phyloP scores from a whole-genome alignment of 2,797 vertebrate genomes.

The Euphonia xanthogaster region DNA sequence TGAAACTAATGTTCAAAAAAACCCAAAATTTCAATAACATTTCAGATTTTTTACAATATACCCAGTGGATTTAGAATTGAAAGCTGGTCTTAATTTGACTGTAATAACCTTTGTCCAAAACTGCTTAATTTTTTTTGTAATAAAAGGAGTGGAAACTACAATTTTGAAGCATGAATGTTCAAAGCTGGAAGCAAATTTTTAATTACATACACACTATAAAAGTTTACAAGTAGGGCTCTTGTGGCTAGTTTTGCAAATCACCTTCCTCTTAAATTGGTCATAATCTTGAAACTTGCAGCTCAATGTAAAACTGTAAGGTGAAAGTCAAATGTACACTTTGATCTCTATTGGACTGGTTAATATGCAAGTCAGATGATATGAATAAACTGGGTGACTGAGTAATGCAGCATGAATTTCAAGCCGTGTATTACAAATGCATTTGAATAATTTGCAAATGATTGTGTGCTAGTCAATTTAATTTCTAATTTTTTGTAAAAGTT shows the following conservation, averaged over 20 bases:
- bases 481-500: conserved; percentile 19
- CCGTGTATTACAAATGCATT: not conserved
- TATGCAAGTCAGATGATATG: conserved; percentile 14
- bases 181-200: conserved; percentile 23
- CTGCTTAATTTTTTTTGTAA: not conserved
- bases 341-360: not conserved
- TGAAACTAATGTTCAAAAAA: not conserved
- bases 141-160: not conserved
- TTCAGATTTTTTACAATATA: not conserved
- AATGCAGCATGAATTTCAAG: conserved; percentile 47
- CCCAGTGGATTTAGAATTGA: not conserved
- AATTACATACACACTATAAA: not conserved
- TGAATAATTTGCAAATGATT: conserved; percentile 42
- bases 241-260: conserved; percentile 18
- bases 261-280: not conserved
- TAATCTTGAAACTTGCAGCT: not conserved
- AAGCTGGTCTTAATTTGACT: not conserved
- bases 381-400: conserved; percentile 24
- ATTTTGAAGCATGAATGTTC: not conserved
- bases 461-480: conserved; percentile 34
- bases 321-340: conserved; percentile 4
- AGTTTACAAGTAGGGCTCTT: not conserved
- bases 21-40: not conserved
- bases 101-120: not conserved
- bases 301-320: not conserved